phyloP scores from a whole-genome alignment of 1,140 invertebrate genomes.

The Triops cancriformis region DNA sequence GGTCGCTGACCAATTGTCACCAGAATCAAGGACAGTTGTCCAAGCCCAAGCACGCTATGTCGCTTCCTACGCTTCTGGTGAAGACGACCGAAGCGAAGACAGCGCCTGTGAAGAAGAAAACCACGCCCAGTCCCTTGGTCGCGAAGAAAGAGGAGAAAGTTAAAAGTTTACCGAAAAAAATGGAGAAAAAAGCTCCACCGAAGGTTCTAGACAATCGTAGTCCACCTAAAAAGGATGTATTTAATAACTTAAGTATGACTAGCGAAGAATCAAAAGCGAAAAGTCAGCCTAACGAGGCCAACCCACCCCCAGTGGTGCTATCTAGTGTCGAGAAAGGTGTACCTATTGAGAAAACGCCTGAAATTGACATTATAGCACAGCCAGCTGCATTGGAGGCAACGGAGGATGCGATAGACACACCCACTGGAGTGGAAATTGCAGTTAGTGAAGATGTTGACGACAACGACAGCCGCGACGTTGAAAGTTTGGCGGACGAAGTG shows the following conservation, averaged over 20 bases:
- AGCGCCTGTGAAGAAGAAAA: not conserved
- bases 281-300: not conserved
- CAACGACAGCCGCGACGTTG: conserved; percentile 9
- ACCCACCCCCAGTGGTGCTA: no score
- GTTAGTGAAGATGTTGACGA: not conserved
- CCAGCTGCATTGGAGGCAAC: not conserved
- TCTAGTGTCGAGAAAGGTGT: not conserved
- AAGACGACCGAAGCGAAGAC: not conserved
- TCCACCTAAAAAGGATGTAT: not conserved
- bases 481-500: conserved; percentile 23
- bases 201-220: not conserved
- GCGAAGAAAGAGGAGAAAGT: not conserved
- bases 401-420: no score
- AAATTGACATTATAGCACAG: not conserved
- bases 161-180: not conserved
- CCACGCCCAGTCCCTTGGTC: not conserved
- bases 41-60: conserved; percentile 3
- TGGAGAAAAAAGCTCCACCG: not conserved
- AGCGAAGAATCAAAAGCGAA: not conserved
- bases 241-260: not conserved
- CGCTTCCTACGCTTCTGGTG: not conserved
- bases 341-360: not conserved
- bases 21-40: not conserved
- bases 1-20: not conserved
- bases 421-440: not conserved